Evolutionary conservation across 2,888 invertebrate species (phyloP), one percentile per base, ranked within the genome.

Genomic region (Lasioglossum calceatum): DNA sequence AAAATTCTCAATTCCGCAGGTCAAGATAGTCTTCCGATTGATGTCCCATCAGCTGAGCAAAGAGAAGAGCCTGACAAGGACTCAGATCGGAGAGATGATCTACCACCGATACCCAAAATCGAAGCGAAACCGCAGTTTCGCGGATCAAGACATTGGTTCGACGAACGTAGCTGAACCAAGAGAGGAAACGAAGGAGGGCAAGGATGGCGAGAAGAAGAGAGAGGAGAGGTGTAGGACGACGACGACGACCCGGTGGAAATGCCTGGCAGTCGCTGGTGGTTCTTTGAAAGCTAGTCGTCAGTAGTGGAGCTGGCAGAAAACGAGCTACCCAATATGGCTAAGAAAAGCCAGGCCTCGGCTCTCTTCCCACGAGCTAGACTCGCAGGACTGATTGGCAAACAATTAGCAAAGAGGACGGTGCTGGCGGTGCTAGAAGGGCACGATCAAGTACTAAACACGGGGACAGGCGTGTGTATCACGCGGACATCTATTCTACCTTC

Each of bases 361-460:
- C 83, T 87, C 88, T 89, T 90, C 88, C 88, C 88, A 90, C 89
- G 92, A 88, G 82, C 82, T 88, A 82, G 88, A 86, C 88, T 79
- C 74, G 83, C 79, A 77, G 87, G 78, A 86, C 84, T 87, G 89
- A 92, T 92, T 90, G 90, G 88, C 88, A 89, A 92, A 92, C 92
- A 92, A 92, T 92, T 92, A 92, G 88, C 88, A 87, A 86, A 67
- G 88, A 83, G 79, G 47, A 80, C 82, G 74, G 84, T 79, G 79
- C 58, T 77, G 61, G 54, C 78, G 87, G 85, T 70, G 78, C 80
- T 85, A 86, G 84, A 86, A 88, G 88, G 81, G 82, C 85, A 88
- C 85, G 80, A 82, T 78, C 82, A 88, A 87, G 84, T 74, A 86
- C 79, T 85, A 80, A 89, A 89, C 87, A 86, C 80, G 78, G 82